Evolutionary conservation across 37 sponge, comb jelly and placozoan genomes (phyloP).

Genomic region (Oopsacas minuta): DNA sequence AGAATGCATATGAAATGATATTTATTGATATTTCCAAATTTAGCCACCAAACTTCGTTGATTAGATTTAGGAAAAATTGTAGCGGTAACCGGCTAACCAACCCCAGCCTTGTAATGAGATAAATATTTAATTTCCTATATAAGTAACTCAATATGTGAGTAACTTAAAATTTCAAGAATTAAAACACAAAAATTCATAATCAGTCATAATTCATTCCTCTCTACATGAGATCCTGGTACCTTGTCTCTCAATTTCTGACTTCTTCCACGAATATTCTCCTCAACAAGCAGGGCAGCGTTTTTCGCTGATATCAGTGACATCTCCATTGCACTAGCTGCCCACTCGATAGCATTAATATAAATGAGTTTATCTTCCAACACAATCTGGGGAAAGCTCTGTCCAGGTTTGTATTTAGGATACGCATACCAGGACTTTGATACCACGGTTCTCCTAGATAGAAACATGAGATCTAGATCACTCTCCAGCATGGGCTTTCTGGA

Average conservation of each 20-base stretch:
- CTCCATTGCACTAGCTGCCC: constrained; percentile 90
- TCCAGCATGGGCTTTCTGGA: constrained; percentile 37
- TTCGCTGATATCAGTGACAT: constrained; percentile 74
- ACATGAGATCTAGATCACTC: constrained; percentile 30
- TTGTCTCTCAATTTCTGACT: background rate
- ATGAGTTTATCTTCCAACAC: constrained; percentile 60
- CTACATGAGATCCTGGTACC: background rate
- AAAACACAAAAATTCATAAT: background rate
- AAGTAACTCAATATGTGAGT: background rate
- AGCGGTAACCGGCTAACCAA: too few species aligned
- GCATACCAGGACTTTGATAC: constrained; percentile 52
- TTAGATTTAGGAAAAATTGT: too few species aligned
- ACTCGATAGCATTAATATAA: constrained; percentile 70
- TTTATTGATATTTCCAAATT: too few species aligned
- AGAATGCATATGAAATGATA: too few species aligned
- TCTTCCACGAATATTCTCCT: constrained; percentile 23
- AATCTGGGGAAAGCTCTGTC: constrained; percentile 50
- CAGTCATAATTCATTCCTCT: constrained; percentile 16
- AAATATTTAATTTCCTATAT: background rate
- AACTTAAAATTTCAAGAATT: background rate
- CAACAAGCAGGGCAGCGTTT: constrained; percentile 49
- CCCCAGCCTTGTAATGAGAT: too few species aligned
- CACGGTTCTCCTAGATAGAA: background rate
- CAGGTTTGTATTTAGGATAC: constrained; percentile 66
- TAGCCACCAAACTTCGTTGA: too few species aligned